Evolutionary conservation across 2,888 invertebrate species (phyloP), one percentile per base, ranked within the genome.

Genomic region (Dynastes maya): DNA sequence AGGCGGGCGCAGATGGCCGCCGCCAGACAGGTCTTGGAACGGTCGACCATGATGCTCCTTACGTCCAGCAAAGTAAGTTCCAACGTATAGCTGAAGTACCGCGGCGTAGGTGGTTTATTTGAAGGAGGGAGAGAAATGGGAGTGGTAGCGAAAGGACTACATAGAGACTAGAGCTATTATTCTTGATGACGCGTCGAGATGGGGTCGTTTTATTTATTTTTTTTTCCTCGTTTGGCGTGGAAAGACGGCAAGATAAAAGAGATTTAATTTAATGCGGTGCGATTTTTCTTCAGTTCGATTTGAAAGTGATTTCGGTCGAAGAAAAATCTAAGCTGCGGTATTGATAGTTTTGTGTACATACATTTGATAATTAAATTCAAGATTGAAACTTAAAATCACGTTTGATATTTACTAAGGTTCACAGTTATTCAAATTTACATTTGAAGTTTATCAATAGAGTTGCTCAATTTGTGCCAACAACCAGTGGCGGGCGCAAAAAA

Each of bases 1-100:
- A 91, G 98, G 84, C 91, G 97, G 85, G 97, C 99, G 13, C 98
- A 99, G 91, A 98, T 99, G 93, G 95, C 96, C 9, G 97, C 98
- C 32, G 98, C 99, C 0, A 92, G 99, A 83, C 96, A 97, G 85
- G 96, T 98, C 79, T 91, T 99, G 27, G 98, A 99, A 89, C 92
- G 98, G 82, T 98, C 98, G 75, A 98, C 99, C 45, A 96, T 98
- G 92, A 96, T 99, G 93, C 92, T 99, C 68, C 92, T 99, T 79
- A 98, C 98, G 55, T 97, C 99, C 51, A 98, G 98, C 82, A 99
- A 99, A 92, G 96, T 95, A 89, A 86, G 86, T 70, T 27, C 29
- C 1, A 51, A 8, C 22, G 22, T 22, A 22, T 22, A 22, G 22
- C 22, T 1, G 22, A 4, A 2, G 27, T 61, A 29, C 11, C 22